phyloP scores from a whole-genome alignment of 2,113 vertebrate species.

The Seriola aureovittata region DNA sequence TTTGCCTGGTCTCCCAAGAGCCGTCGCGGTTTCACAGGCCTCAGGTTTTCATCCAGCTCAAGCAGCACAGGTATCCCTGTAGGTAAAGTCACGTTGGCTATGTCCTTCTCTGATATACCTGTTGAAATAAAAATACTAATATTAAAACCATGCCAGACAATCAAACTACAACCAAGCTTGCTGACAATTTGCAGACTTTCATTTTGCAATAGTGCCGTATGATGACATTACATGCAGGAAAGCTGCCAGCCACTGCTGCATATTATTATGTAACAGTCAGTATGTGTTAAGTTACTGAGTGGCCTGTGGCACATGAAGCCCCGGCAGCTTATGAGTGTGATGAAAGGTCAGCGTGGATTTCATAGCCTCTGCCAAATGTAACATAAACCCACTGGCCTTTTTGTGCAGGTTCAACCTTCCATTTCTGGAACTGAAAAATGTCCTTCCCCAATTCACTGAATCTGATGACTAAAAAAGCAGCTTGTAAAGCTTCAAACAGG shows the following conservation, averaged over 20 bases:
- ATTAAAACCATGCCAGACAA: background rate
- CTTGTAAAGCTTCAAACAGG: background rate
- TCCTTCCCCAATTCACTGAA: conserved; percentile 31
- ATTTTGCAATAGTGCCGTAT: background rate
- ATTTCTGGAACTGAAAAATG: conserved; percentile 69
- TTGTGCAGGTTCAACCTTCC: conserved; percentile 68
- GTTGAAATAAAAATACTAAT: conserved; percentile 46
- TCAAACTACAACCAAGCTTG: background rate
- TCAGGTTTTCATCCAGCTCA: conserved; percentile 93
- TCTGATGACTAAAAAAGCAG: conserved; percentile 19
- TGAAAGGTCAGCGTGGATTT: conserved; percentile 76
- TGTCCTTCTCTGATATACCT: conserved; percentile 94
- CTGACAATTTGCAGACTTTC: background rate
- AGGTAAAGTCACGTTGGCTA: conserved; percentile 92
- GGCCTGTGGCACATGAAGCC: background rate
- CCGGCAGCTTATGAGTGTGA: background rate
- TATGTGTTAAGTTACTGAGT: conserved; percentile 13
- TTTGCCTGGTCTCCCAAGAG: conserved; percentile 94
- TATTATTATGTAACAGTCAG: conserved; percentile 30
- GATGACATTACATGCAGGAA: background rate
- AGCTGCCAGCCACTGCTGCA: background rate
- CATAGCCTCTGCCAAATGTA: conserved; percentile 61
- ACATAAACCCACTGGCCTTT: conserved; percentile 82
- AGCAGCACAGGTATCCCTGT: conserved; percentile 95
- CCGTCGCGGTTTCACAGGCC: conserved; percentile 88